These are phyloP conservation scores for Aurelia aurita DNA, from an alignment of 30 jellyfish, hydroid and myxozoan species.

Conservation along the genomic window DNA sequence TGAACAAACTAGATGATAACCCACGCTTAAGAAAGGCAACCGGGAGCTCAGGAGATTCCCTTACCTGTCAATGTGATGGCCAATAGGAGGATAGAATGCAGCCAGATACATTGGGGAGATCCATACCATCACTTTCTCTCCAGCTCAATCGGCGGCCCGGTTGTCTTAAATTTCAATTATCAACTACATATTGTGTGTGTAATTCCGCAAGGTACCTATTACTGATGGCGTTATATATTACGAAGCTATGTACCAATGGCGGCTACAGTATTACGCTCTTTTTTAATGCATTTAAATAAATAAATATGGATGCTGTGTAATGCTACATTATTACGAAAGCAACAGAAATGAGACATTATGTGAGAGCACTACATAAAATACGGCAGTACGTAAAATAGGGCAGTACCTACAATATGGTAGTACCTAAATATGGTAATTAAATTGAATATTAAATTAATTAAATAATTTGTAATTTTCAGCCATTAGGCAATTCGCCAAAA, in stretches of 20 bases:
- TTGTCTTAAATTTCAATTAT: background rate
- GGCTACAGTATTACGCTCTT: too few species aligned
- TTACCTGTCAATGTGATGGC: constrained; percentile 38
- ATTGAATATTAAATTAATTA: background rate
- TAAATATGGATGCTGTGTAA: too few species aligned
- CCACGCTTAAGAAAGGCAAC: constrained; percentile 6
- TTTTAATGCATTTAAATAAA: too few species aligned
- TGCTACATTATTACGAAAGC: too few species aligned
- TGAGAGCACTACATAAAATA: too few species aligned
- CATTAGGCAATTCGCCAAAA: constrained; percentile 44
- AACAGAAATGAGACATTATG: too few species aligned
- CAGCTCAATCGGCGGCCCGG: constrained; percentile 26
- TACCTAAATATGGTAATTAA: too few species aligned
- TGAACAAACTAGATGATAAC: too few species aligned
- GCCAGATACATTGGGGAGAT: constrained; percentile 41
- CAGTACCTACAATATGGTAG: too few species aligned
- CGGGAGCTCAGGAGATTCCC: constrained; percentile 50
- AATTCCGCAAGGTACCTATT: background rate
- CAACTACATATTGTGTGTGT: background rate
- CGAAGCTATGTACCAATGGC: too few species aligned
- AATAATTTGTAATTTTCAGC: constrained; percentile 1
- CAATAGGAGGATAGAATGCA: constrained; percentile 20
- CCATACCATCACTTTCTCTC: constrained; percentile 22
- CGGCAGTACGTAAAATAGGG: too few species aligned
- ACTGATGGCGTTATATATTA: too few species aligned